Base-by-base conservation (phyloP, 2,888 invertebrate species). In the Harpagoxenus sublaevis region DNA sequence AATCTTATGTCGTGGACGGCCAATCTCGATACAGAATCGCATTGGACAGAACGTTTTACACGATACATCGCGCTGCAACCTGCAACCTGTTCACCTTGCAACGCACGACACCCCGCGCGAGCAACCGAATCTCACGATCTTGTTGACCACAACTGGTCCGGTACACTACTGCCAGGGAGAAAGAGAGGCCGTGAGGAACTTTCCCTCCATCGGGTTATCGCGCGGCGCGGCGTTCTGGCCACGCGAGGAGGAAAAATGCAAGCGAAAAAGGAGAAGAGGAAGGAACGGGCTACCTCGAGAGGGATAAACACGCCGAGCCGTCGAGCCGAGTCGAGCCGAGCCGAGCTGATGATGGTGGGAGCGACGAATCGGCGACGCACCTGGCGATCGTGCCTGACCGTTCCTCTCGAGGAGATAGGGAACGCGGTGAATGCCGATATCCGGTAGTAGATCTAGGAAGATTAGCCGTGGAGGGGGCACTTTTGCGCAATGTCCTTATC, bases 11-110 rank as follows among this genome's bases (percentile, higher is more conserved):
- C 10, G 39, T 53, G 23, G 39, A 66, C 53, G 42, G 28, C 12
- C 39, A n/a, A 2, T 39, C 12, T 12, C 18, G 6, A 35, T 23
- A n/a, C 9, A 53, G 53, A 62, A 48, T 70, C 23, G 3, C 31
- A 45, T 8, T 35, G 35, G 3, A 53, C 42, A 15, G 42, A 8
- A 42, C 28, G 23, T 3, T 55, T 15, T 28, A 42, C 9, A 45
- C 42, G 39, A 28, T 28, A 28, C 28, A 35, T 15, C 31, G 18
- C 39, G 18, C 0, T 6, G 35, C n/a, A 86, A 94, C 94, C 90
- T 87, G 35, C n/a, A 86, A 94, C 94, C 90, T 87, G 94, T 93
- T 94, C 93, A 94, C 94, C 93, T 94, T 94, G 93, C 92, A 53
- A 23, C 91, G 89, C 87, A 86, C 89, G 89, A 89, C 91, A 90